Conservation (phyloP, 2,113 vertebrate genomes). For the Sus scrofa region DNA sequence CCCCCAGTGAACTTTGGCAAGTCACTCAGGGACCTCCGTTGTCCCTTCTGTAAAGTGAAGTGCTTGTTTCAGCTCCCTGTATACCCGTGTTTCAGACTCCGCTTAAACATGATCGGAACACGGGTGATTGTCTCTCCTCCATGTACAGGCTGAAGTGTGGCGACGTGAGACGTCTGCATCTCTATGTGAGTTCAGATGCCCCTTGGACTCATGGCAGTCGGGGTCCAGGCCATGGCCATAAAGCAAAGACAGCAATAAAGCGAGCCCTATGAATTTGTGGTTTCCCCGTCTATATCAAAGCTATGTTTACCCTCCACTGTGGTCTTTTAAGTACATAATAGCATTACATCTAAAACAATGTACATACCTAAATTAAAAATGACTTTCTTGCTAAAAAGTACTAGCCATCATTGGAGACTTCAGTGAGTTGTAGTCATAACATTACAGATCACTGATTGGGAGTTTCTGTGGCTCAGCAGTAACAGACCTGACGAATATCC, state of each 20-base stretch:
- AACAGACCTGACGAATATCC: too few relatives aligned
- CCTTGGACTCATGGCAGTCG: neutral
- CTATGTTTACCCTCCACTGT: neutral
- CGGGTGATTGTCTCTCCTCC: neutral
- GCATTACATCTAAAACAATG: neutral
- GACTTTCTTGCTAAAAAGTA: neutral
- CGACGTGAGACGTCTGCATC: neutral
- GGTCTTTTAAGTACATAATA: neutral
- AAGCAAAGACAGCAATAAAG: neutral
- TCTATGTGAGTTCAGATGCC: neutral
- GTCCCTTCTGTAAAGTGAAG: neutral
- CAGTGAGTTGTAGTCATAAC: neutral
- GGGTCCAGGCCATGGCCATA: neutral
- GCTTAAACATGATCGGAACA: neutral
- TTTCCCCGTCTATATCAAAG: neutral
- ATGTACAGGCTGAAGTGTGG: neutral
- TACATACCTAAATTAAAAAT: neutral
- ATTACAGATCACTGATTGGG: neutral
- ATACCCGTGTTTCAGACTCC: neutral
- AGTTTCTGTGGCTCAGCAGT: too few relatives aligned
- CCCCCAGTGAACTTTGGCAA: neutral
- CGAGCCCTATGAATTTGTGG: neutral
- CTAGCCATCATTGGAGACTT: neutral
- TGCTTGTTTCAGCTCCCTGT: neutral
- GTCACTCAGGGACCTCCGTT: neutral